A percentile compares a stretch with the other conserved stretches of the same genome.
Evolutionary conservation across 2,113 vertebrate genomes (phyloP).

Genomic region (Xiphorhynchus elegans): DNA sequence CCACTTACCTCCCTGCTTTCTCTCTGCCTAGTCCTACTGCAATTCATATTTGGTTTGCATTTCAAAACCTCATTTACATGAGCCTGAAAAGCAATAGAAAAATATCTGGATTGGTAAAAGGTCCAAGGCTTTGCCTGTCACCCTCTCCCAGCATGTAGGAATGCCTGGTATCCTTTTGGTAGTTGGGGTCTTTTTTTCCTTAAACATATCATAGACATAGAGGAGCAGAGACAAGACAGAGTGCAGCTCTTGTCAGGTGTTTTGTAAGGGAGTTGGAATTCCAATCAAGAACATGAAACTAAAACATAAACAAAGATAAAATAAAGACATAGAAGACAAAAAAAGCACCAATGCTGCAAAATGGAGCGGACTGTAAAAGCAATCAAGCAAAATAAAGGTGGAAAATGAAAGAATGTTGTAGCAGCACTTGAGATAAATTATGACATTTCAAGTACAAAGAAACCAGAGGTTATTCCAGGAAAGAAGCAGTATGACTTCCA

Average conservation of each 20-base stretch:
- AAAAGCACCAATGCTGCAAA: not conserved
- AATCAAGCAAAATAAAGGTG: not conserved
- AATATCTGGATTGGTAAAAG: not conserved
- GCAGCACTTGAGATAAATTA: not conserved
- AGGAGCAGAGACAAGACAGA: not conserved
- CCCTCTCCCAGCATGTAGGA: not conserved
- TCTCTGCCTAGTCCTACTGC: not conserved
- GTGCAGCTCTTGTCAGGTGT: not conserved
- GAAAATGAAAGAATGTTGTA: not conserved
- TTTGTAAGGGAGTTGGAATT: not conserved
- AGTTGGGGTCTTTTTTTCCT: not conserved
- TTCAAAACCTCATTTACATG: not conserved
- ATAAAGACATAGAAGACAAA: not conserved
- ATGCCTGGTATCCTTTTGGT: not conserved
- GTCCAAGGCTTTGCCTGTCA: not conserved
- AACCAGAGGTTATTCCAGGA: not conserved
- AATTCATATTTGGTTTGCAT: not conserved
- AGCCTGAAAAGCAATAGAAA: not conserved
- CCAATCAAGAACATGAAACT: not conserved
- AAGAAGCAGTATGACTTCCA: conserved; percentile 8
- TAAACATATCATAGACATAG: fast-evolving
- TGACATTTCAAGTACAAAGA: not conserved
- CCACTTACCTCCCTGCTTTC: not conserved
- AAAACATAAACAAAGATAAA: not conserved
- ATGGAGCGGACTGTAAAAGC: not conserved